Conservation (phyloP, 1,140 invertebrate species). For the Cotesia glomerata region DNA sequence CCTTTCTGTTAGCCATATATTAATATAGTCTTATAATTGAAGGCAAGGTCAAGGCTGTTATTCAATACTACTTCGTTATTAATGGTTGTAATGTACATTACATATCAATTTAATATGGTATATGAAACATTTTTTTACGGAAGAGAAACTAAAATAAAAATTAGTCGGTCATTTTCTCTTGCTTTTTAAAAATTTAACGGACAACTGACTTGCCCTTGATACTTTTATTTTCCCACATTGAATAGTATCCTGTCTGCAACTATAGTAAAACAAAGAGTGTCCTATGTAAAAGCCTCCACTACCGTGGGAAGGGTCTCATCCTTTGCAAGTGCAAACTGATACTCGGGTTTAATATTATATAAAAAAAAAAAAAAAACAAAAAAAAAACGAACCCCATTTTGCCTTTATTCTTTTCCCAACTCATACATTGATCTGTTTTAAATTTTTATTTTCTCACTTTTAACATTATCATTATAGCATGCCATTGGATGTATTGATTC, state of each 20-base stretch:
- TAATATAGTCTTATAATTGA: neutral
- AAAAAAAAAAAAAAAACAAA: neutral
- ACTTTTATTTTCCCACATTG: conserved; percentile 13
- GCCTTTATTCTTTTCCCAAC: neutral
- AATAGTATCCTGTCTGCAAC: conserved; percentile 4
- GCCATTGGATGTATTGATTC: too few species aligned
- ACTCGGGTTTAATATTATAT: neutral
- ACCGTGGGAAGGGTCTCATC: conserved; percentile 18
- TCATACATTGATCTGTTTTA: too few species aligned
- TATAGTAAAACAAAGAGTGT: conserved; percentile 9
- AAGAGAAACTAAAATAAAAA: too few species aligned
- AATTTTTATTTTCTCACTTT: too few species aligned
- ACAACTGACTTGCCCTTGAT: conserved; percentile 2
- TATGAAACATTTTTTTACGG: too few species aligned
- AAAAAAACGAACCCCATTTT: neutral
- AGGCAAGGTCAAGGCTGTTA: conserved; percentile 7
- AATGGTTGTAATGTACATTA: neutral
- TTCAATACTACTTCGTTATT: neutral
- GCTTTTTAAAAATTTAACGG: neutral
- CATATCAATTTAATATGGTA: neutral
- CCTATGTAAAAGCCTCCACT: neutral
- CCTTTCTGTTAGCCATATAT: neutral
- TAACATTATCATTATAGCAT: too few species aligned
- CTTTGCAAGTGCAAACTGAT: neutral
- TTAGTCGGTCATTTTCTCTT: too few species aligned